Conservation (phyloP, 2,888 invertebrate species). For the Nephrotoma guestfalica region DNA sequence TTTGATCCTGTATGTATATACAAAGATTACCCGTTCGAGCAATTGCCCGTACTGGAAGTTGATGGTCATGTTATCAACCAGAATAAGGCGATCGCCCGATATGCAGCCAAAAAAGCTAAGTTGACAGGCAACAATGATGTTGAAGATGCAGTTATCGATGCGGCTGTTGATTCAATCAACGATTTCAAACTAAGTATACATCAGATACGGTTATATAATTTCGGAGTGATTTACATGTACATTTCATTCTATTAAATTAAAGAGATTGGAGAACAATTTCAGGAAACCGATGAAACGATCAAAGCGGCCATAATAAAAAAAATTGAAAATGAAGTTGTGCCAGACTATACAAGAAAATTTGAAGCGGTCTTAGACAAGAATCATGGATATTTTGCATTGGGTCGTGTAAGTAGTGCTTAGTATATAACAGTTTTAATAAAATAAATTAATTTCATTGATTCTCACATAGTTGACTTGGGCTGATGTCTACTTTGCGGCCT, state of each 20-base stretch:
- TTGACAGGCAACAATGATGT: slow-evolving; percentile 34
- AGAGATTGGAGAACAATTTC: background rate
- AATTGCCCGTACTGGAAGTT: slow-evolving; percentile 23
- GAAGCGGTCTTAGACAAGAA: background rate
- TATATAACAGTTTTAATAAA: background rate
- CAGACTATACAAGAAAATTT: background rate
- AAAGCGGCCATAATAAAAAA: background rate
- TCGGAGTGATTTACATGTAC: background rate
- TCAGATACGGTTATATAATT: background rate
- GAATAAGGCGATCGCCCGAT: slow-evolving; percentile 36
- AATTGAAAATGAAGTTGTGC: background rate
- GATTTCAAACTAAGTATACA: slow-evolving; percentile 34
- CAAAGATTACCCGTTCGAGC: slow-evolving; percentile 9
- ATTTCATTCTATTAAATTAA: no score
- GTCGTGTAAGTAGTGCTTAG: background rate
- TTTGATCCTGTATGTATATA: background rate
- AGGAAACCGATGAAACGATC: background rate
- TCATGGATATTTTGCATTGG: background rate
- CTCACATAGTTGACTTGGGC: background rate
- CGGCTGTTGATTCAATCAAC: slow-evolving; percentile 35
- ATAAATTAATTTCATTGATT: no score
- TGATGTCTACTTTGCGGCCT: slow-evolving; percentile 31
- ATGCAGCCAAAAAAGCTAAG: slow-evolving; percentile 35
- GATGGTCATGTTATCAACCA: slow-evolving; percentile 36
- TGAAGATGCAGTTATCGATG: slow-evolving; percentile 38